Evolutionary conservation across 1,140 invertebrate species (phyloP).

Genomic region (Drosophila repleta): DNA sequence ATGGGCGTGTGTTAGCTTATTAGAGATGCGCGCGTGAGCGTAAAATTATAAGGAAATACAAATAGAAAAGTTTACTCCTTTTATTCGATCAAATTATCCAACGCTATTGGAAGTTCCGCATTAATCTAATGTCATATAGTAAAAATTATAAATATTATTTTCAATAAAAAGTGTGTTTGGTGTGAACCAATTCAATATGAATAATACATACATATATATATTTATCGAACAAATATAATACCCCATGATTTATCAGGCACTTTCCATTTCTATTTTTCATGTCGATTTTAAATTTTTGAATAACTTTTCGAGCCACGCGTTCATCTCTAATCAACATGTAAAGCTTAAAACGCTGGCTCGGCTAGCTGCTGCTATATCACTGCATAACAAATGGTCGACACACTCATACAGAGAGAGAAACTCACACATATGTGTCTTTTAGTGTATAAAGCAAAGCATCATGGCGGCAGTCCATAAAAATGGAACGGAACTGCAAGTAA

Average conservation of each 20-base stretch:
- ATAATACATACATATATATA: too few relatives aligned
- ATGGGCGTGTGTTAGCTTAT: constrained; percentile 30
- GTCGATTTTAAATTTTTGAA: neutral
- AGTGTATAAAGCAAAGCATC: constrained; percentile 25
- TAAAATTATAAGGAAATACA: constrained; percentile 20
- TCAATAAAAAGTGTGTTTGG: too few relatives aligned
- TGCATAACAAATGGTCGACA: constrained; percentile 74
- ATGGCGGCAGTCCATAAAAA: constrained; percentile 80
- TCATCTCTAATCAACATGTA: constrained; percentile 64
- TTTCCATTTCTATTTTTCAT: neutral
- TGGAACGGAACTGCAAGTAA: constrained; percentile 82
- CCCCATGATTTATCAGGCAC: too few relatives aligned
- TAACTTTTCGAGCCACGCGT: constrained; percentile 9
- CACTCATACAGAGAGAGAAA: constrained; percentile 31
- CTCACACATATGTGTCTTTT: constrained; percentile 5
- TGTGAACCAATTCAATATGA: too few relatives aligned
- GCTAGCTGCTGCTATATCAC: constrained; percentile 70
- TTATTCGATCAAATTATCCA: too few relatives aligned
- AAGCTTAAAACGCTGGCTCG: constrained; percentile 61
- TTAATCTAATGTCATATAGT: too few relatives aligned
- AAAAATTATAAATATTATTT: too few relatives aligned
- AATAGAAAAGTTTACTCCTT: too few relatives aligned
- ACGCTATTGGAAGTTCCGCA: too few relatives aligned
- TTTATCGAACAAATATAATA: too few relatives aligned
- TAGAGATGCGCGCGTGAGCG: constrained; percentile 40